A percentile compares a stretch with the other conserved stretches of the same genome.
Evolutionary conservation across 2,888 invertebrate species (phyloP).

Genomic region (Electrophaes corylata): DNA sequence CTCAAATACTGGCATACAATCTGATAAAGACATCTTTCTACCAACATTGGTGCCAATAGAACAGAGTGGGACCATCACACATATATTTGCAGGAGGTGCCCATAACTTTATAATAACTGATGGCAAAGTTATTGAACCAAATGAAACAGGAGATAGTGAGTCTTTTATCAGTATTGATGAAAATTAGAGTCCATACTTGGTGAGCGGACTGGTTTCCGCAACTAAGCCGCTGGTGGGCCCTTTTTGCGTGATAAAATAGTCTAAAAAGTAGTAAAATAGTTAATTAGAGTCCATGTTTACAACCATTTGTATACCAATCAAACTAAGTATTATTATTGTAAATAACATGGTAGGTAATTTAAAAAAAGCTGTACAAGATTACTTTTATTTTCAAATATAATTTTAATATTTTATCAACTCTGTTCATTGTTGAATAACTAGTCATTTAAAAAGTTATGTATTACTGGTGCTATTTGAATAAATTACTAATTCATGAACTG

Average conservation of each 20-base stretch:
- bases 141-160: slow-evolving; percentile 9
- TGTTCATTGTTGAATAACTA: not conserved
- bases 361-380: no score
- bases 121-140: slow-evolving; percentile 28
- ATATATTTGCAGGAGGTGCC: slow-evolving; percentile 73
- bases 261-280: no score
- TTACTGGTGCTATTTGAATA: not conserved
- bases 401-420: not conserved
- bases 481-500: not conserved
- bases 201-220: no score
- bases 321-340: not conserved
- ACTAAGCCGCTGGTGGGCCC: no score
- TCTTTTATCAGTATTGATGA: slow-evolving; percentile 32
- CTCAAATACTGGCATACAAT: slow-evolving; percentile 89
- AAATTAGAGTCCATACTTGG: slow-evolving; percentile 2
- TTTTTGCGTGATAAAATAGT: no score
- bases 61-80: slow-evolving; percentile 48
- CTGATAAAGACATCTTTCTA: slow-evolving; percentile 58
- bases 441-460: not conserved
- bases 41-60: slow-evolving; percentile 65
- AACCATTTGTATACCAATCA: not conserved
- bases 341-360: not conserved
- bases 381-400: not conserved
- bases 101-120: slow-evolving; percentile 71
- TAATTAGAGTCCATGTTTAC: no score